These are phyloP conservation scores for Drosophila mauritiana DNA, from an alignment of 1,140 invertebrate species.

Conservation along the genomic window DNA sequence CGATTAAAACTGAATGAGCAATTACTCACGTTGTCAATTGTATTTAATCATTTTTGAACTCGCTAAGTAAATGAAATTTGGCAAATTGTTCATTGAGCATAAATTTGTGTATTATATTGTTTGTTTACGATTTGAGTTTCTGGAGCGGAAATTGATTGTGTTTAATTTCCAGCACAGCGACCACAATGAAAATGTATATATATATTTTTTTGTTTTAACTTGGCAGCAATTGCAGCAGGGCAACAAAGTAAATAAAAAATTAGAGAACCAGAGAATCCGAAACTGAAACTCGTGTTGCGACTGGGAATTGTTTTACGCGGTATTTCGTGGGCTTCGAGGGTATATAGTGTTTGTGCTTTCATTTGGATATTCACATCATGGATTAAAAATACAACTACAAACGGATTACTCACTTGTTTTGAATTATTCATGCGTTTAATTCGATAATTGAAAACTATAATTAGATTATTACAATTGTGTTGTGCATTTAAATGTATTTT, in stretches of 20 bases:
- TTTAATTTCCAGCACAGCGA: conserved; percentile 77
- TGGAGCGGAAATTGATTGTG: conserved; percentile 82
- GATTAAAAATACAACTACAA: background rate
- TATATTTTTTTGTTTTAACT: conserved; percentile 22
- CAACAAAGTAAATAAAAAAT: conserved; percentile 56
- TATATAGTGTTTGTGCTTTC: background rate
- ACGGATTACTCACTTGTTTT: too few species aligned
- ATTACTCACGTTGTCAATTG: conserved; percentile 39
- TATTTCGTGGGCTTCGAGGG: background rate
- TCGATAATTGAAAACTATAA: too few species aligned
- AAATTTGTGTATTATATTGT: conserved; percentile 47
- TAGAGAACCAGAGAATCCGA: conserved; percentile 29
- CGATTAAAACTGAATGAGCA: conserved; percentile 31
- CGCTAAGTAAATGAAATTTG: conserved; percentile 51
- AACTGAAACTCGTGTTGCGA: conserved; percentile 46
- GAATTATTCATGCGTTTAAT: too few species aligned
- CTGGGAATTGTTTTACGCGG: conserved; percentile 23
- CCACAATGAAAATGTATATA: conserved; percentile 36
- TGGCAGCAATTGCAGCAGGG: conserved; percentile 31
- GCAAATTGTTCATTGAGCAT: conserved; percentile 45
- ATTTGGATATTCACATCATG: background rate
- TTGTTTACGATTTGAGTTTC: conserved; percentile 64
- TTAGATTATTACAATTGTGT: too few species aligned
- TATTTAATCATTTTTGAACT: conserved; percentile 31
- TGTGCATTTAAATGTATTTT: too few species aligned